Conservation (phyloP, 2,113 vertebrate species). For the Ovibos moschatus region DNA sequence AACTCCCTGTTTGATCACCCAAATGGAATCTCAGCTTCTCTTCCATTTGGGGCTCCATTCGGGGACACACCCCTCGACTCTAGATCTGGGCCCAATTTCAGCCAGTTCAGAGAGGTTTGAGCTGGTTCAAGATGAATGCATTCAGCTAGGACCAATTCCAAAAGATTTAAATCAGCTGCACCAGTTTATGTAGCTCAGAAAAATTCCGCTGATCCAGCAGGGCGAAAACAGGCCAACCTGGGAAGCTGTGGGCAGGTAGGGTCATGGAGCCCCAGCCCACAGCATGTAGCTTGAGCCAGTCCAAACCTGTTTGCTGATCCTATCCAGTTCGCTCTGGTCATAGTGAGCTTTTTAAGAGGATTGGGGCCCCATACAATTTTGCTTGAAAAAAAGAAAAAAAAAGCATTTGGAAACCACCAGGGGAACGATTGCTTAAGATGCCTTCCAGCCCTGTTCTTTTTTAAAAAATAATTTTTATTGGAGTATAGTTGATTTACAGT, state of each 20-base stretch:
- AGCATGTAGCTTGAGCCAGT: background rate
- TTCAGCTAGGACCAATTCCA: background rate
- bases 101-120: background rate
- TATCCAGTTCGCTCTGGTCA: background rate
- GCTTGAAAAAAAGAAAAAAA: background rate
- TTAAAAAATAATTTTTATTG: background rate
- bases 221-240: background rate
- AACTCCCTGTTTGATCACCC: background rate
- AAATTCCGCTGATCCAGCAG: background rate
- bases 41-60: background rate
- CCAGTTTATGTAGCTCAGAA: background rate
- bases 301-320: background rate
- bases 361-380: background rate
- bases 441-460: background rate
- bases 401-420: background rate
- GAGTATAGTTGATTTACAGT: background rate
- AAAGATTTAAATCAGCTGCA: background rate
- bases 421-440: background rate
- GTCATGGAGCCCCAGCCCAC: background rate
- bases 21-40: background rate
- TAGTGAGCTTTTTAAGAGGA: background rate
- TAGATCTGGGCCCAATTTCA: background rate
- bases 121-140: background rate
- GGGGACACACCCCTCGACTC: background rate
- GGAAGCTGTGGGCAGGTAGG: background rate